Conservation (phyloP, 2,113 vertebrate species). For the Natator depressus region DNA sequence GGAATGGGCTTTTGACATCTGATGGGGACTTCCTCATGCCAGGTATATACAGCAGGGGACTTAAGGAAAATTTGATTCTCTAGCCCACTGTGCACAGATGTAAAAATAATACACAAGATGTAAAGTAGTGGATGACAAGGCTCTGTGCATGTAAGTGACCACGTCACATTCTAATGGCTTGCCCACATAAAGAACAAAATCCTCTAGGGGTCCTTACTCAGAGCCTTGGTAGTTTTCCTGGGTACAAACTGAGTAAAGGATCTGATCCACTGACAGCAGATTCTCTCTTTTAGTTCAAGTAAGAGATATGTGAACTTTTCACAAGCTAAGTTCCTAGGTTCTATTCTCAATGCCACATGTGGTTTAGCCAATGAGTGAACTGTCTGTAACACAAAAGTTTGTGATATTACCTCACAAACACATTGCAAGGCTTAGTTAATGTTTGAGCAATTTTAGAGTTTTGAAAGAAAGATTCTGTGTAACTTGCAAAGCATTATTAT, state of each 20-base stretch:
- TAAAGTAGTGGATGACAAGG: neutral
- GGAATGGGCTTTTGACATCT: neutral
- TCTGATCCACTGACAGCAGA: neutral
- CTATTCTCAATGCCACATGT: neutral
- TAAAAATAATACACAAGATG: neutral
- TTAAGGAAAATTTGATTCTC: neutral
- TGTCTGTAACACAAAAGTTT: neutral
- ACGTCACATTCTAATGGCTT: neutral
- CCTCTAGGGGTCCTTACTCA: neutral
- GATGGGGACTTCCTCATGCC: neutral
- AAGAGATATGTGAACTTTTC: neutral
- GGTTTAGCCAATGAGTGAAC: neutral
- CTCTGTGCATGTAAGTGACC: no score
- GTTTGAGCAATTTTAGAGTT: neutral
- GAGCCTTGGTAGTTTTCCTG: neutral
- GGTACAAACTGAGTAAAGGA: neutral
- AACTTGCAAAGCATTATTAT: neutral
- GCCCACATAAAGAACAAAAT: neutral
- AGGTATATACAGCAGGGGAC: neutral
- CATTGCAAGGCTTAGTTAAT: rapidly evolving
- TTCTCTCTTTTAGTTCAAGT: neutral
- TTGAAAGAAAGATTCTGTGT: neutral
- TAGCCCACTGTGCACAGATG: neutral
- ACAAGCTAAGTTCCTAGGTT: neutral
- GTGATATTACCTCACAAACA: neutral